These are phyloP conservation scores for Motacilla tschutschensis DNA, from an alignment of 2,113 vertebrate species.

Conservation along the genomic window DNA sequence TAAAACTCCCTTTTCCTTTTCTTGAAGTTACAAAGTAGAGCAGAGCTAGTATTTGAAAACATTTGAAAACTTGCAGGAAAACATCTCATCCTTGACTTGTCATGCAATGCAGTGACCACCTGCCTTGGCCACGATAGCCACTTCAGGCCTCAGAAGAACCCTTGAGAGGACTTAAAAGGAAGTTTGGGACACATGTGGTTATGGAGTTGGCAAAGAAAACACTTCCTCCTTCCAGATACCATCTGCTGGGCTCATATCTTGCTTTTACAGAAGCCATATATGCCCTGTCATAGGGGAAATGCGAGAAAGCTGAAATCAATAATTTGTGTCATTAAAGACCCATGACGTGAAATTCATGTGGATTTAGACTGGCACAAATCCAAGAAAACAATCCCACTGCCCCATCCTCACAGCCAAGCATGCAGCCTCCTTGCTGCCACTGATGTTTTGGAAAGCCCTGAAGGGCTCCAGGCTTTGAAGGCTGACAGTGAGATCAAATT, in stretches of 20 bases:
- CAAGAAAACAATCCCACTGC: not conserved
- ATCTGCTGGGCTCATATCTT: slow-evolving; percentile 54
- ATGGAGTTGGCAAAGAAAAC: slow-evolving; percentile 25
- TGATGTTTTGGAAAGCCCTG: not conserved
- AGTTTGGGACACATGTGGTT: slow-evolving; percentile 16
- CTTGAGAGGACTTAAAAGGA: slow-evolving; percentile 25
- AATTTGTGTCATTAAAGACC: not conserved
- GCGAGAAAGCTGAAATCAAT: not conserved
- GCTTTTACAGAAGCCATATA: slow-evolving; percentile 28
- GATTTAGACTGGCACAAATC: not conserved
- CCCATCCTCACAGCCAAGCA: not conserved
- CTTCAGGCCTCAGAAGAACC: not conserved
- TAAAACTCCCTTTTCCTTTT: not conserved
- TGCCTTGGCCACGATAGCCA: not conserved
- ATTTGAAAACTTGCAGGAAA: not conserved
- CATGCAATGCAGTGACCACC: not conserved
- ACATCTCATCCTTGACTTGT: not conserved
- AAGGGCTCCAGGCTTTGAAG: not conserved
- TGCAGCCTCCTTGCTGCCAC: not conserved
- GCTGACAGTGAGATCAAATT: not conserved
- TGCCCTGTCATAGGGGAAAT: not conserved
- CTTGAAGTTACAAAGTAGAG: not conserved
- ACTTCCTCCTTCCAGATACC: slow-evolving; percentile 61
- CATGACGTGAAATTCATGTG: accelerated
- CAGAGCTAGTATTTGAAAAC: not conserved